phyloP scores from a whole-genome alignment of 2,888 invertebrate genomes.

The Sepiola atlantica region DNA sequence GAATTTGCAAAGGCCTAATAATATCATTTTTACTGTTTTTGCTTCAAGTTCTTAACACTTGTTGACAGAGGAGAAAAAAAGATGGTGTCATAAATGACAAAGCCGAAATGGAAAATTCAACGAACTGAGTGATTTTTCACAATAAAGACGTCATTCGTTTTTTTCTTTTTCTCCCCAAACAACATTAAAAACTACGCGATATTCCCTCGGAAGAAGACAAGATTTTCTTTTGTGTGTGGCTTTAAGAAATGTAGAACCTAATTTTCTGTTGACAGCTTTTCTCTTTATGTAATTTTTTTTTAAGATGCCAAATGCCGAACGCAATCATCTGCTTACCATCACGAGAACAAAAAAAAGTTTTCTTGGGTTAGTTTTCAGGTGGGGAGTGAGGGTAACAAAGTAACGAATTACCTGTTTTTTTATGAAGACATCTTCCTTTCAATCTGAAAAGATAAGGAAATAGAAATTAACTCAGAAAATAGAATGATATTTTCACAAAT shows the following conservation, averaged over 20 bases:
- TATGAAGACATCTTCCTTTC: not conserved
- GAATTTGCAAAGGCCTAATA: too few species aligned
- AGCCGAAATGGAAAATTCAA: not conserved
- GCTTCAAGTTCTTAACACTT: not conserved
- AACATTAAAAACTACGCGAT: not conserved
- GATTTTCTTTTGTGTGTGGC: not conserved
- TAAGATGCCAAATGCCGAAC: not conserved
- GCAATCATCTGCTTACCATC: slow-evolving; percentile 12
- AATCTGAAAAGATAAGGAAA: slow-evolving; percentile 20
- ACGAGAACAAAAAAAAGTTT: not conserved
- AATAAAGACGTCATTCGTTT: not conserved
- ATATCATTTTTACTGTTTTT: too few species aligned
- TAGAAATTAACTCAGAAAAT: not conserved
- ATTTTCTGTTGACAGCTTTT: not conserved
- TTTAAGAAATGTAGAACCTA: not conserved
- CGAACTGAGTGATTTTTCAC: not conserved
- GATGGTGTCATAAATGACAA: not conserved
- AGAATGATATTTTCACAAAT: not conserved
- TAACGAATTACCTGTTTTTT: not conserved
- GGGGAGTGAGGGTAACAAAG: not conserved
- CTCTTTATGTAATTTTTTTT: not conserved
- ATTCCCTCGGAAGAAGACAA: not conserved
- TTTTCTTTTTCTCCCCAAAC: not conserved
- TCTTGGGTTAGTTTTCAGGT: not conserved
- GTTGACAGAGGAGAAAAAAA: not conserved